A percentile compares a stretch with the other conserved stretches of the same genome.
These are phyloP conservation scores for Aptenodytes patagonicus DNA, from an alignment of 2,113 vertebrate species.

Conservation along the genomic window DNA sequence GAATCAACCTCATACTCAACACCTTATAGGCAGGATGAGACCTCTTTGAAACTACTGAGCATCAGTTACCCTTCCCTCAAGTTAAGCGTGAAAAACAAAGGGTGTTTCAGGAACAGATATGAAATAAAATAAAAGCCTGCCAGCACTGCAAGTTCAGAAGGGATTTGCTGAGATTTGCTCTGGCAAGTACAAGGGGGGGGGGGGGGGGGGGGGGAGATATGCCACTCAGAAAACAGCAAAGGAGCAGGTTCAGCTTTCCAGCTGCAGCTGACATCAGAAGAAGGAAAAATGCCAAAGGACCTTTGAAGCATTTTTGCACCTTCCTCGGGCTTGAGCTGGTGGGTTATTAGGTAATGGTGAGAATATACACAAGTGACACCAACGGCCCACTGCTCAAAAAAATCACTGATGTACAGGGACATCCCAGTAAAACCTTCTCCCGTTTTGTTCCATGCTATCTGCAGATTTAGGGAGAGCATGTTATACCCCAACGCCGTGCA, in stretches of 20 bases:
- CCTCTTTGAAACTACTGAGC: background rate
- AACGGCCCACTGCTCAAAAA: background rate
- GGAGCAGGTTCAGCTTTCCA: background rate
- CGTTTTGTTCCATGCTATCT: background rate
- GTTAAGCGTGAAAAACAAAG: background rate
- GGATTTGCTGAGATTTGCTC: background rate
- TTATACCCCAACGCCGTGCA: background rate
- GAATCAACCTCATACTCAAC: background rate
- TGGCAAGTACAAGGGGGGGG: rapidly evolving
- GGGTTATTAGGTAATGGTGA: background rate
- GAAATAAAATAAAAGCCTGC: background rate
- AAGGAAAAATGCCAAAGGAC: background rate
- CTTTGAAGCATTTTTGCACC: background rate
- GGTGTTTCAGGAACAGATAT: background rate
- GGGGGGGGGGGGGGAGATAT: too few relatives aligned
- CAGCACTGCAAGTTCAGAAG: background rate
- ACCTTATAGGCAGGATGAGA: background rate
- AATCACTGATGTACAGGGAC: too few relatives aligned
- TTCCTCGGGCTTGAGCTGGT: background rate
- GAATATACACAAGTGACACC: background rate
- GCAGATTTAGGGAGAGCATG: rapidly evolving
- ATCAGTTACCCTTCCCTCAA: background rate
- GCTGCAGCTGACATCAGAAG: background rate
- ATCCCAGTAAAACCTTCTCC: background rate
- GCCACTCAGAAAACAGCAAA: background rate